phyloP scores from a whole-genome alignment of 2,888 invertebrate species.

The Drosophila longiperda region DNA sequence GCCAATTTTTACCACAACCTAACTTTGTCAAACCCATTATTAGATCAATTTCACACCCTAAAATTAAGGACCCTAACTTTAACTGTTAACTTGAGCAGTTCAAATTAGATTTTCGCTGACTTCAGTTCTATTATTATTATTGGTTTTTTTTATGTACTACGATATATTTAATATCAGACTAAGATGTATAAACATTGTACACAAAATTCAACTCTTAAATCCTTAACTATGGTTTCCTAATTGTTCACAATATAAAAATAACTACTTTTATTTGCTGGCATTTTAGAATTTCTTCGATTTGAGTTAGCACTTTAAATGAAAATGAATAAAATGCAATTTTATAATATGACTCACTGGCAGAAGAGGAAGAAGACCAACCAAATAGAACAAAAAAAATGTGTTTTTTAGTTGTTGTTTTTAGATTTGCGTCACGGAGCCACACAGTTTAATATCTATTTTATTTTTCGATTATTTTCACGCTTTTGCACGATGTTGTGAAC shows the following conservation, averaged over 20 bases:
- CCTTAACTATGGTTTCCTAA: neutral
- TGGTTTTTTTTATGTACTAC: neutral
- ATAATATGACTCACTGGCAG: slow-evolving; percentile 61
- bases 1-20: neutral
- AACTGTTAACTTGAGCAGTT: neutral
- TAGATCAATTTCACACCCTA: neutral
- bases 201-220: neutral
- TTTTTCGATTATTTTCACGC: slow-evolving; percentile 25
- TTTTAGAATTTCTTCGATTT: neutral
- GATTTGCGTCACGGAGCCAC: slow-evolving; percentile 65
- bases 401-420: slow-evolving; percentile 17
- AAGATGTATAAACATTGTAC: neutral
- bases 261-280: neutral
- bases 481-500: slow-evolving; percentile 72
- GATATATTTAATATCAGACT: neutral
- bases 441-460: slow-evolving; percentile 28
- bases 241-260: neutral
- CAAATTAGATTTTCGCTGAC: neutral
- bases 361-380: neutral
- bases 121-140: neutral
- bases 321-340: slow-evolving; percentile 45
- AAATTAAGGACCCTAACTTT: neutral
- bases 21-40: neutral
- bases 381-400: neutral
- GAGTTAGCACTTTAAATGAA: slow-evolving; percentile 3